A percentile compares a stretch with the other conserved stretches of the same genome.
phyloP scores from a whole-genome alignment of 2,888 invertebrate species.

The Spialia ferax region DNA sequence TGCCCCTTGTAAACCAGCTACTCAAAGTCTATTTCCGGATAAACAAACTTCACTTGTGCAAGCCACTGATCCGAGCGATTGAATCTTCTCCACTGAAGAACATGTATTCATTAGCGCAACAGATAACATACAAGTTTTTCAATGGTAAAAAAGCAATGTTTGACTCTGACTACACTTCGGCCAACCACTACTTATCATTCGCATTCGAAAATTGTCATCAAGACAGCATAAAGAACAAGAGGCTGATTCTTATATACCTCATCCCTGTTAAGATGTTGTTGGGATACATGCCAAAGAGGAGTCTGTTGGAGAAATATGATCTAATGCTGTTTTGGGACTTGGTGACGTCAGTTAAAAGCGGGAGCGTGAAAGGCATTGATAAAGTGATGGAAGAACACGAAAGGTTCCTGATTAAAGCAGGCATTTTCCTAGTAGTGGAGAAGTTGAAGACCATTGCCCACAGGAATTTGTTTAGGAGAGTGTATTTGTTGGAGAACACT shows the following conservation, averaged over 20 bases:
- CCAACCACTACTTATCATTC: conserved; percentile 96
- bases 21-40: conserved; percentile 98
- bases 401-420: conserved; percentile 97
- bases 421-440: conserved; percentile 99
- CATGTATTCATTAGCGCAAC: conserved; percentile 95
- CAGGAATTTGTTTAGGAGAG: conserved; percentile 98
- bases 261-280: conserved; percentile 99
- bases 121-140: conserved; percentile 98
- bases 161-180: conserved; percentile 97
- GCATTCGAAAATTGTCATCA: conserved; percentile 97
- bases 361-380: conserved; percentile 94
- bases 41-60: conserved; percentile 95
- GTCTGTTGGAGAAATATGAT: conserved; percentile 95
- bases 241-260: conserved; percentile 97
- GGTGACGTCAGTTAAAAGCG: conserved; percentile 95
- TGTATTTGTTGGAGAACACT: conserved; percentile 91
- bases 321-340: conserved; percentile 96
- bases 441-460: conserved; percentile 98
- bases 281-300: conserved; percentile 96
- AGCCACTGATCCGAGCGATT: conserved; percentile 98
- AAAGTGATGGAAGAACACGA: conserved; percentile 95
- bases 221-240: conserved; percentile 94
- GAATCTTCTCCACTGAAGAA: conserved; percentile 97
- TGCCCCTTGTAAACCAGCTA: conserved; percentile 98
- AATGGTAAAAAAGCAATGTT: conserved; percentile 99